phyloP scores from a whole-genome alignment of 2,888 invertebrate genomes.

The Melieria picta region DNA sequence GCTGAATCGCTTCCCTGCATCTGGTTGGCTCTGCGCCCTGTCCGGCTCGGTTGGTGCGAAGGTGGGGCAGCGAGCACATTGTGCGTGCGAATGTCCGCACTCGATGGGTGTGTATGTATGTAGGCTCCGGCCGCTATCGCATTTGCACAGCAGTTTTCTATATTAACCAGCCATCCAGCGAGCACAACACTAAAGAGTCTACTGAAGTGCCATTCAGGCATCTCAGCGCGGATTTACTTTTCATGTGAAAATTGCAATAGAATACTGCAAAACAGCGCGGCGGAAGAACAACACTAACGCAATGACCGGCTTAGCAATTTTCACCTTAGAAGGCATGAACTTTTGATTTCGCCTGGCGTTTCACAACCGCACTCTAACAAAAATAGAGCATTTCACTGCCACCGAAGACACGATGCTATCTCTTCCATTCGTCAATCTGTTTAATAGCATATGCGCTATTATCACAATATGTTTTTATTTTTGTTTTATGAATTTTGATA shows the following conservation, averaged over 20 bases:
- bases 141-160: slow-evolving; percentile 21
- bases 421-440: neutral
- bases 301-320: slow-evolving; percentile 16
- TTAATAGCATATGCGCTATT: slow-evolving; percentile 21
- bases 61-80: neutral
- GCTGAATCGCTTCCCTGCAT: slow-evolving; percentile 1
- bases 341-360: neutral
- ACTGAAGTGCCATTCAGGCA: neutral
- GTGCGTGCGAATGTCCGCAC: neutral
- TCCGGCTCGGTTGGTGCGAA: neutral
- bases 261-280: too few species aligned
- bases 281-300: neutral
- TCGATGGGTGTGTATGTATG: neutral
- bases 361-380: neutral
- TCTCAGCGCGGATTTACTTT: neutral
- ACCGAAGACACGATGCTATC: neutral
- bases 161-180: slow-evolving; percentile 23
- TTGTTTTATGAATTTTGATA: neutral
- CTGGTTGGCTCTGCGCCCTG: too few species aligned
- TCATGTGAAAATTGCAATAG: too few species aligned
- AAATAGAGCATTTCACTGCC: neutral
- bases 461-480: slow-evolving; percentile 11
- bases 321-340: slow-evolving; percentile 1
- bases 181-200: neutral
- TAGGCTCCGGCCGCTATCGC: slow-evolving; percentile 6